phyloP scores from a whole-genome alignment of 2,888 invertebrate genomes.

The Microctonus aethiopoides region DNA sequence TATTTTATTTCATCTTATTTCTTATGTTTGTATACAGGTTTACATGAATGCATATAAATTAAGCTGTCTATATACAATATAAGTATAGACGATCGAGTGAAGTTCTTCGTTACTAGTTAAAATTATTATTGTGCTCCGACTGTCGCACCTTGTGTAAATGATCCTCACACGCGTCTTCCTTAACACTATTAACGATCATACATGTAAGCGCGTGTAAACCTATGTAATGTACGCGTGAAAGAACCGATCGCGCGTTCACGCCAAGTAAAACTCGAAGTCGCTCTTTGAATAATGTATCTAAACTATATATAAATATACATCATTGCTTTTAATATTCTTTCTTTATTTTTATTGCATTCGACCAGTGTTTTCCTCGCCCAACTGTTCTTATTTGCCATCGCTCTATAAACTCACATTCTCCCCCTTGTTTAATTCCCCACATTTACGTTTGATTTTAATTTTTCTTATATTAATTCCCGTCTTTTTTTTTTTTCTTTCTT shows the following conservation, averaged over 20 bases:
- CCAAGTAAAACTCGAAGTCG: conserved; percentile 22
- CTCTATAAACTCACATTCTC: neutral
- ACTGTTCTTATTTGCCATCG: neutral
- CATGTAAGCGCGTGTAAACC: conserved; percentile 31
- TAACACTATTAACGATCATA: neutral
- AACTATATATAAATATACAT: neutral
- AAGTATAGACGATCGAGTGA: too few relatives aligned
- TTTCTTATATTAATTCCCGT: conserved; percentile 17
- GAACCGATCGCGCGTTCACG: conserved; percentile 8
- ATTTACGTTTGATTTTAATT: conserved; percentile 6
- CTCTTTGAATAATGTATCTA: conserved; percentile 41
- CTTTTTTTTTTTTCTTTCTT: neutral
- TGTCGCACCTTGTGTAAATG: conserved; percentile 21
- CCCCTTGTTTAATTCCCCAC: neutral
- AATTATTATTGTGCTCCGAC: conserved; percentile 15
- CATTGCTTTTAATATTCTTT: conserved; percentile 23
- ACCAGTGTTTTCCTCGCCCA: neutral
- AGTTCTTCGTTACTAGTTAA: neutral
- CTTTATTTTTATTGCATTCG: conserved; percentile 11
- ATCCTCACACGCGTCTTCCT: conserved; percentile 9
- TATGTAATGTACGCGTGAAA: conserved; percentile 24
- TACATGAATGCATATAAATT: too few relatives aligned
- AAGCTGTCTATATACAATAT: neutral
- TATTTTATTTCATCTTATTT: neutral
- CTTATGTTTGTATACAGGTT: too few relatives aligned